Percentiles rank a stretch among this genome's conserved stretches.
Evolutionary conservation across 2,113 vertebrate genomes (phyloP).

Genomic region (Saccopteryx leptura): DNA sequence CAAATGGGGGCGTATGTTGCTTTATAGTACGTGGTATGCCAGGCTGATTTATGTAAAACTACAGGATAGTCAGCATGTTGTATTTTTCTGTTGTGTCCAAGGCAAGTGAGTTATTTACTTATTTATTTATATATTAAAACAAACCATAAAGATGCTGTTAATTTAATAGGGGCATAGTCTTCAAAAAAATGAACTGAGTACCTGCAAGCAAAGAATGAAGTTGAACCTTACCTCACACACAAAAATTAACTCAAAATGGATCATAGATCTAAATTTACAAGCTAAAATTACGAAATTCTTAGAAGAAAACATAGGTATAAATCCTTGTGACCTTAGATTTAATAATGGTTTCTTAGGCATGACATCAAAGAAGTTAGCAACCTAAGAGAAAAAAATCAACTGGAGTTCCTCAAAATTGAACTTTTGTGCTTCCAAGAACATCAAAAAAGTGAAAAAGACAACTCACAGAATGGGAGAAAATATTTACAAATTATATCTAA

Average conservation of each 20-base stretch:
- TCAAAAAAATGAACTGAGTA: conserved; percentile 23
- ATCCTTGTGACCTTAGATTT: not conserved
- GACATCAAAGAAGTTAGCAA: conserved; percentile 31
- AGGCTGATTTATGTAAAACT: not conserved
- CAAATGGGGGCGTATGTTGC: not conserved
- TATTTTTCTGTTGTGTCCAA: not conserved
- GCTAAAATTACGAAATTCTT: not conserved
- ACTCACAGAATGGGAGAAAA: not conserved
- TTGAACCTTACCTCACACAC: not conserved
- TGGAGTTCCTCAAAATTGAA: conserved; percentile 38
- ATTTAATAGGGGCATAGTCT: not conserved
- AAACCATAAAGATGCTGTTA: not conserved
- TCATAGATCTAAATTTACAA: conserved; percentile 32
- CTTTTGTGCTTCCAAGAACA: conserved; percentile 13
- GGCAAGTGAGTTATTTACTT: not conserved
- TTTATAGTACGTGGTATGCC: conserved; percentile 4
- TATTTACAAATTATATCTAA: conserved; percentile 48
- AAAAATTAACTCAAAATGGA: conserved; percentile 39
- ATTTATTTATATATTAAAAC: conserved; percentile 17
- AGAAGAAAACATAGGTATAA: not conserved
- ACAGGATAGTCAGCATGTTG: not conserved
- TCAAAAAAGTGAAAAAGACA: conserved; percentile 35
- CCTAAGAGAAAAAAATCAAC: not conserved
- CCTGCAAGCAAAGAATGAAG: conserved; percentile 17
- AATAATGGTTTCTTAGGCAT: too few relatives aligned